Base-by-base conservation (phyloP, 37 sponge, comb jelly and placozoan genomes). In the Bolinopsis microptera region DNA sequence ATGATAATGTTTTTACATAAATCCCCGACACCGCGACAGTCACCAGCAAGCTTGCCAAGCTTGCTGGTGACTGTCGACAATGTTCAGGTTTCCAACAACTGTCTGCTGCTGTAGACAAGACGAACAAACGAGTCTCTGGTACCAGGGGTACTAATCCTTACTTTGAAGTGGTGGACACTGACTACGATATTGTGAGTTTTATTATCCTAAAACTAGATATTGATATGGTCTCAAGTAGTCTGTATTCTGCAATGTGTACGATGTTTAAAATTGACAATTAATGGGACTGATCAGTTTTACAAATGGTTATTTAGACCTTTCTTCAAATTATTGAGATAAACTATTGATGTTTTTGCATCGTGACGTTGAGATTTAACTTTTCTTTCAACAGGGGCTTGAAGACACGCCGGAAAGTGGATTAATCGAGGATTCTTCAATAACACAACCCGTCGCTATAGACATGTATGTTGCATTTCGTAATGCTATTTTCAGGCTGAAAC, bases 91-190 rank as follows among this genome's bases (percentile, higher is more conserved):
- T 86, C 61, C 22, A 41, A 3, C 90, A 86, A 34, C 31, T 86
- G 28, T 41, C 61, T 24, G 61, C 41, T 0, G 90, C 90, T 5
- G 90, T 86, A 48, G 30, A 86, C 36, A 86, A 41, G 61, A 86
- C 90, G 0, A 86, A 86, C 90, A 86, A 86, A n/a, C 40, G 90
- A 38, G 90, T 86, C 36, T 37, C 90, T 2, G 90, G 48, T 36
- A 86, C 90, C 0, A 40, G 90, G 32, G 90, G 90, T 38, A n/a
- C 61, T 0, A 41, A 13, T 0, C 90, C 32, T 0, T 86, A 86
- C 61, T 86, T 86, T 27, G 30, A 86, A 27, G 36, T 41, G 0
- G 38, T 86, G 3, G 90, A 86, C 90, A 34, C 41, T n/a, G 61
- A 41, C n/a, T n/a, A 28, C 39, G 90, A 86, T n/a, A 41, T 38